phyloP scores from a whole-genome alignment of 1,140 invertebrate genomes.

The Drosophila kikkawai region DNA sequence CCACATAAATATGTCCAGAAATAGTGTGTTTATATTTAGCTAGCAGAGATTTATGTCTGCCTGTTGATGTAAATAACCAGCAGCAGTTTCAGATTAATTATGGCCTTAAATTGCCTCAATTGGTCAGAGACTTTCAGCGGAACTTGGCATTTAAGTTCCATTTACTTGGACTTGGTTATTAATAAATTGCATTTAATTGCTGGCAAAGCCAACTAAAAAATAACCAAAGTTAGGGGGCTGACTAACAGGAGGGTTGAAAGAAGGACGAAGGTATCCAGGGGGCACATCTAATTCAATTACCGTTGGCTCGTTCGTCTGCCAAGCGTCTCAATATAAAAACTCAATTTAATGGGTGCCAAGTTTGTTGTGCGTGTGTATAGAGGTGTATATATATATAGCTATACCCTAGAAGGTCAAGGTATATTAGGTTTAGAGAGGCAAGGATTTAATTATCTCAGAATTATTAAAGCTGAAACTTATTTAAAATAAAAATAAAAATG shows the following conservation, averaged over 20 bases:
- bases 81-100: slow-evolving; percentile 7
- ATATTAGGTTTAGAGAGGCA: background rate
- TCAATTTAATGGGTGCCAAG: slow-evolving; percentile 74
- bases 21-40: background rate
- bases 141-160: background rate
- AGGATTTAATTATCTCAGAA: background rate
- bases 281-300: slow-evolving; percentile 70
- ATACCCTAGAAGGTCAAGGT: background rate
- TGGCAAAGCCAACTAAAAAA: slow-evolving; percentile 30
- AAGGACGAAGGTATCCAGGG: background rate
- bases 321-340: slow-evolving; percentile 72
- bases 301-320: slow-evolving; percentile 47
- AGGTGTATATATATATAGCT: background rate
- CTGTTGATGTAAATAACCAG: background rate
- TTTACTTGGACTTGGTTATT: slow-evolving; percentile 15
- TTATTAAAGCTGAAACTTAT: too few species aligned
- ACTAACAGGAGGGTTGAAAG: background rate
- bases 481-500: too few species aligned
- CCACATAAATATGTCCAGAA: background rate
- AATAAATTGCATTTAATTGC: slow-evolving; percentile 58
- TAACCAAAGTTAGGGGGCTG: background rate
- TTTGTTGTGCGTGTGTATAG: slow-evolving; percentile 16
- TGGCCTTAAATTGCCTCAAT: slow-evolving; percentile 2
- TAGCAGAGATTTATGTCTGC: background rate
- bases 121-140: background rate